Conservation (phyloP, 2,888 invertebrate species). For the Scaptomyza parva region DNA sequence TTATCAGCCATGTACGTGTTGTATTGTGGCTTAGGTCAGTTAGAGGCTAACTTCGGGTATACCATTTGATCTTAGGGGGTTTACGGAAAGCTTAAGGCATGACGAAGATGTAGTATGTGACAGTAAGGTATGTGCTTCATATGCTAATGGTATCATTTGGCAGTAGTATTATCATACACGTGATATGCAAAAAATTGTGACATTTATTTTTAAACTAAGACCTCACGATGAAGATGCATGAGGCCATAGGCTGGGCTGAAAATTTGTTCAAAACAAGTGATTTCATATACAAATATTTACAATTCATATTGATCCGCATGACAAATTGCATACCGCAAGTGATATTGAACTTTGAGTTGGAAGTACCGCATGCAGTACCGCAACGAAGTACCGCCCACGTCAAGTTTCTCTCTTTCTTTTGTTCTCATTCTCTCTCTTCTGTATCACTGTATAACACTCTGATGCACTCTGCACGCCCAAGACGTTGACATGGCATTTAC, state of each 20-base stretch:
- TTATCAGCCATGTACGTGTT: conserved; percentile 28
- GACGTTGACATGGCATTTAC: conserved; percentile 27
- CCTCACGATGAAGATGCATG: conserved; percentile 22
- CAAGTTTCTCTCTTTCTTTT: conserved; percentile 15
- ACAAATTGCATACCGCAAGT: background rate
- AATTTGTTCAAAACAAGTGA: conserved; percentile 4
- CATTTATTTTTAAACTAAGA: conserved; percentile 7
- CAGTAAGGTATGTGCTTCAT: background rate
- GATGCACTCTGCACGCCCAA: conserved; percentile 35
- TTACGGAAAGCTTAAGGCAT: conserved; percentile 6
- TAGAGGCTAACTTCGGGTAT: conserved; percentile 2
- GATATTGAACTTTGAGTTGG: background rate
- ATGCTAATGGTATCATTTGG: background rate
- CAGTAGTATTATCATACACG: conserved; percentile 1
- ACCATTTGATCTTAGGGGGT: conserved; percentile 4
- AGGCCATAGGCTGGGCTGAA: conserved; percentile 6
- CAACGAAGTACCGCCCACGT: conserved; percentile 15
- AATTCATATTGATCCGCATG: too few relatives aligned
- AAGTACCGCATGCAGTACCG: conserved; percentile 4
- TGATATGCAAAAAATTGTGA: conserved; percentile 3
- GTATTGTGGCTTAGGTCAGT: conserved; percentile 53
- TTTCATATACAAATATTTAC: background rate
- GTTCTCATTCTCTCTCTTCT: conserved; percentile 12
- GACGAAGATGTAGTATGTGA: conserved; percentile 54
- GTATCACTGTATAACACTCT: too few relatives aligned